Conservation (phyloP, 2,888 invertebrate species). For the Norana najaformis region DNA sequence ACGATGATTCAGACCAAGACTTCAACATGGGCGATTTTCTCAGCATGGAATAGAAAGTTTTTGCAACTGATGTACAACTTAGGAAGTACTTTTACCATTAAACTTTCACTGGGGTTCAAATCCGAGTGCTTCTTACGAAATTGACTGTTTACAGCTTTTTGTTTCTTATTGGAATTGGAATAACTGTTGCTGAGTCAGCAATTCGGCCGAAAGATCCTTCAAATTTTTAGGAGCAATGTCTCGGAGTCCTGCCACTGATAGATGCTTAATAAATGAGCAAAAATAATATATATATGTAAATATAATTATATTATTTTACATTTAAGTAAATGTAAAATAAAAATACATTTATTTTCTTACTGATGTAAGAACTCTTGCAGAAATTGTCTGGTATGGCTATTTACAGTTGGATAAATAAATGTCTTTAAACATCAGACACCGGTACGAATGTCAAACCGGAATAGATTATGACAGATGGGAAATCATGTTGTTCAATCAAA, state of each 20-base stretch:
- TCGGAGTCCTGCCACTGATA: neutral
- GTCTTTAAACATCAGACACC: too few species aligned
- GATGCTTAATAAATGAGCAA: neutral
- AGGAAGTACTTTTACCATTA: neutral
- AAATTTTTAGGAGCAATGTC: neutral
- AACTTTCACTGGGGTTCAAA: neutral
- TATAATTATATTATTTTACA: too few species aligned
- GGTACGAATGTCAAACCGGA: too few species aligned
- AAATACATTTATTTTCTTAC: neutral
- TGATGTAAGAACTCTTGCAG: neutral
- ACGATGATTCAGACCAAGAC: neutral
- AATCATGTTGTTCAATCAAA: too few species aligned
- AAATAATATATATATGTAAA: too few species aligned
- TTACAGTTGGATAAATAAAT: too few species aligned
- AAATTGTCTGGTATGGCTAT: neutral
- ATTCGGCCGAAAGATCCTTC: neutral
- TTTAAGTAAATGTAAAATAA: neutral
- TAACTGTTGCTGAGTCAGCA: neutral
- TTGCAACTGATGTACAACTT: neutral
- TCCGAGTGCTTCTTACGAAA: neutral
- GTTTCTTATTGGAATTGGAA: neutral
- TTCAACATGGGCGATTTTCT: conserved; percentile 28
- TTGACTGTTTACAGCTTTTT: neutral
- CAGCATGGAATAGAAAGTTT: neutral
- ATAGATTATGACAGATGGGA: too few species aligned